These are phyloP conservation scores for Encarsia formosa DNA, from an alignment of 2,888 invertebrate genomes.

Conservation along the genomic window DNA sequence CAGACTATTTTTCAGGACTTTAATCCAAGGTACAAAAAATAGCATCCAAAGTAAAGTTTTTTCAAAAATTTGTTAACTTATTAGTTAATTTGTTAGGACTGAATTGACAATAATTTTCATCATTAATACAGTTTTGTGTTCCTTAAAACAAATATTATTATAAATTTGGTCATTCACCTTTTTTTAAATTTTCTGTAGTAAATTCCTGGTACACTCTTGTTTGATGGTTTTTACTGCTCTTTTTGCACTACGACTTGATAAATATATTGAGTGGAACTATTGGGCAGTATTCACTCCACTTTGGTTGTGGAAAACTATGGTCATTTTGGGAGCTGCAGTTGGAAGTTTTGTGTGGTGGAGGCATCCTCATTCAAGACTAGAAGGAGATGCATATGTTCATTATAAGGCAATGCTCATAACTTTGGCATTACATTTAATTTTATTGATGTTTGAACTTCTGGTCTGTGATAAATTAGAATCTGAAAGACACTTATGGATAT, in stretches of 20 bases:
- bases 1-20: slow-evolving; percentile 87
- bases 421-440: slow-evolving; percentile 86
- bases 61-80: not conserved
- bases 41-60: not conserved
- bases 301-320: slow-evolving; percentile 95
- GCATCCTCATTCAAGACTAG: slow-evolving; percentile 92
- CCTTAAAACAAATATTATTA: not conserved
- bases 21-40: slow-evolving; percentile 72
- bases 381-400: slow-evolving; percentile 94
- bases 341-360: slow-evolving; percentile 96
- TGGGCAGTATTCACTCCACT: slow-evolving; percentile 95
- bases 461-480: slow-evolving; percentile 94
- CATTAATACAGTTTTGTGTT: not conserved
- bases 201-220: slow-evolving; percentile 93
- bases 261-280: slow-evolving; percentile 85
- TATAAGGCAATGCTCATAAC: slow-evolving; percentile 98
- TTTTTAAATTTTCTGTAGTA: slow-evolving; percentile 64
- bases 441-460: slow-evolving; percentile 93
- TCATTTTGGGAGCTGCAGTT: slow-evolving; percentile 82
- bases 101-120: not conserved
- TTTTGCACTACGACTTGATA: slow-evolving; percentile 86
- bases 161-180: not conserved
- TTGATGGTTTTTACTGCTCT: slow-evolving; percentile 86
- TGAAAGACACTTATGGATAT: slow-evolving; percentile 79
- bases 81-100: not conserved